Base-by-base conservation (phyloP, 2,113 vertebrate species). In the Leptosomus discolor region DNA sequence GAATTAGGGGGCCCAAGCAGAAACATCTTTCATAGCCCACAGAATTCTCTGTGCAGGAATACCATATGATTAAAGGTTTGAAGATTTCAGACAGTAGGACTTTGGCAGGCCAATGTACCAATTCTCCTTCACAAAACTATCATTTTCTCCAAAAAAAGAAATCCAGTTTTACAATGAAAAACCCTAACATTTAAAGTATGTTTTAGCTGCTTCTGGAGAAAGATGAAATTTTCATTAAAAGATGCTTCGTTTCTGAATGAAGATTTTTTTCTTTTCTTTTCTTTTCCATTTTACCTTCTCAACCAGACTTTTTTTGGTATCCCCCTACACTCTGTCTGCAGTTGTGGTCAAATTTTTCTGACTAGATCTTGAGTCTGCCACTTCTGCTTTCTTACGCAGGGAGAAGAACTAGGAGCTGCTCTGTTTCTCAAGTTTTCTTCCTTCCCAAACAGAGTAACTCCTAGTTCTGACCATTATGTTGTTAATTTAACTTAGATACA, bases 131-230 rank as follows among this genome's bases (percentile, higher is more conserved):
- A 74, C 8, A 88, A 86, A 96, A 48, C 58, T 90, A 3, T 88
- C 77, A 91, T 94, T 95, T 90, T 86, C 37, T 95, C 71, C 63
- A 64, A 84, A 91, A 85, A 92, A 83, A 92, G 75, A 88, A 78
- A 90, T 58, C 5, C 30, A 76, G 36, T 85, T 92, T 92, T 68
- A 76, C 41, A 76, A 30, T 43, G 14, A 80, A 93, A 89, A 88
- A 0, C 5, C 7, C 4, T 85, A 57, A 53, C 32, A 61, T 64
- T 94, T 64, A 80, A 79, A 83, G 41, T 58, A 43, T 26, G 27
- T 48, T 92, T 90, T 56, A 46, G 15, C 18, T 88, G 48, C 39
- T 73, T 90, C 70, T 61, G 50, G 30, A 85, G 48, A 23, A 67
- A 54, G 21, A 11, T 65, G 57, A 51, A 61, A 37, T 79, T 93